Evolutionary conservation across 2,113 vertebrate species (phyloP).

Genomic region (Micronycteris hirsuta): DNA sequence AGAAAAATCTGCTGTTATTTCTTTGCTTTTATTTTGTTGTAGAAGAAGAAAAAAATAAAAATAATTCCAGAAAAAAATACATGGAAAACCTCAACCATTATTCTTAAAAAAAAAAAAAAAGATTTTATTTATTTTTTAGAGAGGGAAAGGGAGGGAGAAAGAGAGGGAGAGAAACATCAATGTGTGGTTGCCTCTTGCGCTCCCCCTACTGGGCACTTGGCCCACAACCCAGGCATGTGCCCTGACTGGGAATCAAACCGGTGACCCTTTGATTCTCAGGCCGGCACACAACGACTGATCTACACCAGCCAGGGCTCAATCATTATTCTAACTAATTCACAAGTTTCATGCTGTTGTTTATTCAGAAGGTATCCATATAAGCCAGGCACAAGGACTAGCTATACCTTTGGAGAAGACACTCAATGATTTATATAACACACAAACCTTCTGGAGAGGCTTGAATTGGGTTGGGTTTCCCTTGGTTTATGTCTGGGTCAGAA

Average conservation of each 20-base stretch:
- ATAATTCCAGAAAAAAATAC: background rate
- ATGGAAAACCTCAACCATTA: too few relatives aligned
- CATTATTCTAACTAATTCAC: background rate
- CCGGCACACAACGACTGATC: too few relatives aligned
- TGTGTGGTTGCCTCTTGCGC: too few relatives aligned
- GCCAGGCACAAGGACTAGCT: background rate
- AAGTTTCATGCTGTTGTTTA: background rate
- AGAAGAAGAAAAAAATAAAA: background rate
- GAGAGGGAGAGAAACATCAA: too few relatives aligned
- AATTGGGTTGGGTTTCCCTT: background rate
- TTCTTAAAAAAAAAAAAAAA: too few relatives aligned
- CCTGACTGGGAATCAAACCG: too few relatives aligned
- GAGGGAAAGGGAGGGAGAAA: too few relatives aligned
- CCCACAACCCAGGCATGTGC: too few relatives aligned
- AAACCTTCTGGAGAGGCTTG: background rate
- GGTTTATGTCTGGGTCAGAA: background rate
- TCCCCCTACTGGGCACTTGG: too few relatives aligned
- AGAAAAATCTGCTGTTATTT: constrained; percentile 2
- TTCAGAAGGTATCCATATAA: background rate
- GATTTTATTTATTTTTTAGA: too few relatives aligned
- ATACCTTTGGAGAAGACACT: background rate
- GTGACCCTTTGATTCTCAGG: too few relatives aligned
- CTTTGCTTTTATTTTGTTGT: constrained; percentile 32
- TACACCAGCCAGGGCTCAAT: background rate
- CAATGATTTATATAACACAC: background rate